These are phyloP conservation scores for Ormia ochracea DNA, from an alignment of 2,888 invertebrate genomes.

Conservation along the genomic window DNA sequence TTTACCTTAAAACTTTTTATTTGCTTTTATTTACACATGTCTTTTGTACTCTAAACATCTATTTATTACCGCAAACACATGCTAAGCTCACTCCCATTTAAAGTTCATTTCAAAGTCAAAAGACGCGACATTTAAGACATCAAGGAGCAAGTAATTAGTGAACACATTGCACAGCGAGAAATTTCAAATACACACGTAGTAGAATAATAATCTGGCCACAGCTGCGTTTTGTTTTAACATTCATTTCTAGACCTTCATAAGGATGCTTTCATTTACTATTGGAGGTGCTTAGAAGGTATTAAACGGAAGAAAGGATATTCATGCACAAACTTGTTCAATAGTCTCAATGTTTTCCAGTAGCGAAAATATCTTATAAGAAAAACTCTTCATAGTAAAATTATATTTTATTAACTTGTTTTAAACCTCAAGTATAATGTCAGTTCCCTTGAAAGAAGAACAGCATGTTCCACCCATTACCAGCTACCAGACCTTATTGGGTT, in stretches of 20 bases:
- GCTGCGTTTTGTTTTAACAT: slow-evolving; percentile 35
- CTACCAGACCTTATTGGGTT: no score
- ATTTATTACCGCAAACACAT: not conserved
- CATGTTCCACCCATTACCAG: no score
- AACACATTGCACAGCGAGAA: slow-evolving; percentile 8
- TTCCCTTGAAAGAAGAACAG: no score
- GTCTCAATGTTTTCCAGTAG: not conserved
- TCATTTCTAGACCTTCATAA: not conserved
- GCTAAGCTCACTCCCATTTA: not conserved
- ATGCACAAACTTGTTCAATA: not conserved
- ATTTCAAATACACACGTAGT: not conserved
- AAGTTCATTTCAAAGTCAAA: not conserved
- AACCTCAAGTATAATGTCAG: no score
- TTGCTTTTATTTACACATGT: not conserved
- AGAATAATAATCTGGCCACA: slow-evolving; percentile 1
- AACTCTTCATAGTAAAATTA: no score
- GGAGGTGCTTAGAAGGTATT: not conserved
- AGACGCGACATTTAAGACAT: slow-evolving; percentile 44
- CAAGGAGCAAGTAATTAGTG: slow-evolving; percentile 56
- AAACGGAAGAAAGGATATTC: not conserved
- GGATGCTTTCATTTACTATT: not conserved
- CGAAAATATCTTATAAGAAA: no score
- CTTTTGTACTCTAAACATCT: not conserved
- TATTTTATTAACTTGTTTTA: no score
- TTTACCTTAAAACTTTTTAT: not conserved